Base-by-base conservation (phyloP, 2,888 invertebrate genomes). In the Netelia melanura region DNA sequence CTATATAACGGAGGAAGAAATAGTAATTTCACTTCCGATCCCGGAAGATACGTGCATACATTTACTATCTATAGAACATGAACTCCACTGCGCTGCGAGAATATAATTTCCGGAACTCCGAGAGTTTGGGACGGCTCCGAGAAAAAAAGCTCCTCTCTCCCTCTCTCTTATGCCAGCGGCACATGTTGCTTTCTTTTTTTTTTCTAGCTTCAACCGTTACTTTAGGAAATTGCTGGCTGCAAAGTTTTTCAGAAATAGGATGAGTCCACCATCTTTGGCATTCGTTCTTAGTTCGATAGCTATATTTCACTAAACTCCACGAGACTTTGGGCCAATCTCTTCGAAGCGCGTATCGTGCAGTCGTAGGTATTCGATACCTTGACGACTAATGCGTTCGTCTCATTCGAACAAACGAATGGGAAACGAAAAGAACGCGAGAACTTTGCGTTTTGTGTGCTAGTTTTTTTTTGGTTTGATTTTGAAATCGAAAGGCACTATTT, bases 221-320 rank as follows among this genome's bases (percentile, higher is more conserved):
- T 91, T 90, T 90, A 89, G 88, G 88, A 90, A 91, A 90, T 91
- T 91, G 90, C 89, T 87, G 87, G 86, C 87, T 84, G 70, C 56
- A 84, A 87, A 87, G 85, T 86, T 87, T 86, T 87, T 81, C 70
- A 75, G 70, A 52, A 44, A 44, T 76, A 83, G 43, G 11, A 83
- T 75, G 30, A 38, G 76, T 54, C 38, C 11, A 9, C 25, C 25
- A 62, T 8, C 38, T 30, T 11, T 48, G 5, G 10, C 25, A 58
- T 76, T 70, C 61, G 54, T 65, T 61, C 43, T 54, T 56, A 61
- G 65, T 80, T 67, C 17, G 23, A 64, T 43, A 54, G n/a, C 70
- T 23, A 58, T 83, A 76, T 38, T 64, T 62, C 17, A 64, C n/a
- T 44, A 1, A 65, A 81, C 64, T 71, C n/a, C 30, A 8, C 21